Base-by-base conservation (phyloP, 2,888 invertebrate species). In the Smittia sp. region DNA sequence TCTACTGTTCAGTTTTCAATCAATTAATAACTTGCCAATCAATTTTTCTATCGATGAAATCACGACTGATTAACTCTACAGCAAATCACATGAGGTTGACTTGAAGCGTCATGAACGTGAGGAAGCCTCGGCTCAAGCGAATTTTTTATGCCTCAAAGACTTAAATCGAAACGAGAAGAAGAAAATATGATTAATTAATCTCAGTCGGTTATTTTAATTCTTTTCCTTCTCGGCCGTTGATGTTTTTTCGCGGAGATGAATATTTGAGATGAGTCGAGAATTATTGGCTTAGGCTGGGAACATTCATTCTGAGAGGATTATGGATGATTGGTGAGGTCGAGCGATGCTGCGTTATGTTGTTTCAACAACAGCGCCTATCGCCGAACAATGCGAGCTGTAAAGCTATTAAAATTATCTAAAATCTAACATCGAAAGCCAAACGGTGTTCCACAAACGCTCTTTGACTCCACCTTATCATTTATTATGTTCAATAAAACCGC, bases 381-480 rank as follows among this genome's bases (percentile, higher is more conserved):
- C 13, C 3, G 15, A 65, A 32, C 15, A 63, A 24, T 63, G 63
- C 13, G 27, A 62, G 24, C 15, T 63, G 65, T 32, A 65, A 65
- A 65, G 32, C 32, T 15, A 65, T 65, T 65, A 65, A 65, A 65
- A 65, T 65, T 24, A 65, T 65, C 65, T 65, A 15, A 27, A 15
- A 27, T 38, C 32, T 27, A 63, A 13, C 58, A 20, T 58, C 58
- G 22, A 11, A 52, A 52, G 3, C 13, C 1, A 22, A 58, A 58
- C 18, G 15, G 2, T 58, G 58, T 58, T 58, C 58, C 22, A n/a
- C 4, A 58, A 58, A 58, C 2, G 22, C 18, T 18, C 11, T 46
- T n/a, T 32, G 38, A 18, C 65, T 65, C 65, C 65, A 65, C 65
- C 65, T 65, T 65, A 58, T 58, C 58, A 22, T 58, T 58, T 58